These are phyloP conservation scores for Drosophila anceps DNA, from an alignment of 2,888 invertebrate species.

Conservation along the genomic window DNA sequence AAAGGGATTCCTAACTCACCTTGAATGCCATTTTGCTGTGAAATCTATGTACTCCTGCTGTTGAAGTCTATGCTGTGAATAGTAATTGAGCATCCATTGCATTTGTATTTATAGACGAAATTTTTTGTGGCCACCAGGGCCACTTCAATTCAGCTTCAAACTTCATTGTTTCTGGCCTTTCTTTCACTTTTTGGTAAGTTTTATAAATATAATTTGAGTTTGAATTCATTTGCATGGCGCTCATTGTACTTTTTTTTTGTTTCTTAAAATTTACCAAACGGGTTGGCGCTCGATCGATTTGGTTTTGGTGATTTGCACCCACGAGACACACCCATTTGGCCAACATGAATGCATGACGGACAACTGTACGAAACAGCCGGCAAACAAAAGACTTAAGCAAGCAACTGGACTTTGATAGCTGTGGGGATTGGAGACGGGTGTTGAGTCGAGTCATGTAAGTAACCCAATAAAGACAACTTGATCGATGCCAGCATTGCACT, in stretches of 20 bases:
- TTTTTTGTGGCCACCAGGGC: constrained; percentile 39
- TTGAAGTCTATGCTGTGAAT: constrained; percentile 78
- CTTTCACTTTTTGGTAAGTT: constrained; percentile 74
- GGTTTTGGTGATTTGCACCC: constrained; percentile 72
- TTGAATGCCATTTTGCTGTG: constrained; percentile 80
- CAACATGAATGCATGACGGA: constrained; percentile 60
- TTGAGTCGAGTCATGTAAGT: constrained; percentile 65
- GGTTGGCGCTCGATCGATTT: constrained; percentile 25
- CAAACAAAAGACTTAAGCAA: constrained; percentile 73
- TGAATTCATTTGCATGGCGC: constrained; percentile 76
- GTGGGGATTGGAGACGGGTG: constrained; percentile 23
- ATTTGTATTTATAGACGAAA: constrained; percentile 80
- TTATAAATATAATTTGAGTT: constrained; percentile 59
- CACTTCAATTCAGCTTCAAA: constrained; percentile 18
- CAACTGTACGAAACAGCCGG: constrained; percentile 19
- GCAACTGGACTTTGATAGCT: constrained; percentile 58
- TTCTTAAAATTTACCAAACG: constrained; percentile 35
- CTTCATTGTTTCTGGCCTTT: constrained; percentile 65
- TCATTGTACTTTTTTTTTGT: constrained; percentile 41
- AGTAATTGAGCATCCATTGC: constrained; percentile 70
- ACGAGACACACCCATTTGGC: constrained; percentile 77
- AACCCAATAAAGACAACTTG: constrained; percentile 76
- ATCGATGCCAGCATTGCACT: constrained; percentile 77
- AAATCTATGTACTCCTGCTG: constrained; percentile 73
- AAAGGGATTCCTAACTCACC: constrained; percentile 56